Percentiles rank a stretch among this genome's conserved stretches.
phyloP scores from a whole-genome alignment of 1,140 invertebrate species.

The Onthophagus taurus region DNA sequence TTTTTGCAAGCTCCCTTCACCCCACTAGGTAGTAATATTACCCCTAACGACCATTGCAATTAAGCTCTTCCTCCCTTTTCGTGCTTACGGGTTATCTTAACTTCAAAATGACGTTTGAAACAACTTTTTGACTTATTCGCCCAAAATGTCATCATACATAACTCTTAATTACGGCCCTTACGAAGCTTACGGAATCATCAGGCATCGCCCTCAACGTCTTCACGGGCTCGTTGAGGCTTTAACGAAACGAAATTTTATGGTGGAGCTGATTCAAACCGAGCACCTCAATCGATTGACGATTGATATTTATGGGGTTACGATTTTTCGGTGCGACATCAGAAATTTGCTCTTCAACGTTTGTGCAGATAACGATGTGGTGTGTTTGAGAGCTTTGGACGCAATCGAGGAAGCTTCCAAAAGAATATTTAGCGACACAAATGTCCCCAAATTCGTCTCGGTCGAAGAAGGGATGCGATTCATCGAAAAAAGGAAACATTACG shows the following conservation, averaged over 20 bases:
- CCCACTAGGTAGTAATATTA: too few species aligned
- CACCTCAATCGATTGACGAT: constrained; percentile 22
- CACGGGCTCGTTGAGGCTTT: constrained; percentile 12
- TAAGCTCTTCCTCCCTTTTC: too few species aligned
- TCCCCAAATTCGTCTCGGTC: constrained; percentile 5
- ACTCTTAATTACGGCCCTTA: constrained; percentile 22
- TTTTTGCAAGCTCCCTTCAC: too few species aligned
- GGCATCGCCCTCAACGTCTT: constrained; percentile 21
- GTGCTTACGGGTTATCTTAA: too few species aligned
- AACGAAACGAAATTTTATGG: constrained; percentile 12
- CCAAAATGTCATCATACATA: too few species aligned
- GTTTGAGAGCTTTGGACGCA: constrained; percentile 15
- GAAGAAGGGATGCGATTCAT: constrained; percentile 2
- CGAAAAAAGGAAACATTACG: constrained; percentile 1
- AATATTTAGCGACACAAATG: constrained; percentile 11
- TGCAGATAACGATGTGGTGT: constrained; percentile 19
- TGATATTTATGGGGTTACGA: constrained; percentile 19
- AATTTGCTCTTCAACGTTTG: constrained; percentile 24
- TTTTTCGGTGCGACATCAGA: constrained; percentile 24
- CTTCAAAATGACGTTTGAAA: too few species aligned
- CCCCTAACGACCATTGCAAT: too few species aligned
- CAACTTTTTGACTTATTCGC: too few species aligned
- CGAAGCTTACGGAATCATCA: constrained; percentile 21
- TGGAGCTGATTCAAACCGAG: constrained; percentile 16
- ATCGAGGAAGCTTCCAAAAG: constrained; percentile 15